Evolutionary conservation across 2,888 invertebrate genomes (phyloP), one percentile per base, ranked within the genome.

Genomic region (Zaprionus bogoriensis): DNA sequence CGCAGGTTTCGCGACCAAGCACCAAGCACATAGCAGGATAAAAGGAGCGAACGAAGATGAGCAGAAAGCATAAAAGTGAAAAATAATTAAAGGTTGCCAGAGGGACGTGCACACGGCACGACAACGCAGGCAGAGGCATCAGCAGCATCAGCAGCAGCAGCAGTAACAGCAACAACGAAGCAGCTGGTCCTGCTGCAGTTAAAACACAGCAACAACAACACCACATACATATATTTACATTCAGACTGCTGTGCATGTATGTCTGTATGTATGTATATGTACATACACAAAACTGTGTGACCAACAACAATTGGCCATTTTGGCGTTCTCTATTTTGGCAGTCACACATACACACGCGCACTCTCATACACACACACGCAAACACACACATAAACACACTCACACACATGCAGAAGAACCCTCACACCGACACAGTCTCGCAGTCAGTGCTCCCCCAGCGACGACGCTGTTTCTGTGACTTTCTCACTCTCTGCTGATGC

Each of bases 1-100:
- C 80, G 84, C 84, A 80, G 84, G 84, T 61, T 77, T 73, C 74
- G 73, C 74, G 77, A 67, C 67, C 54, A 23, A 52, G 73, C 73
- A 67, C 67, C 54, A 23, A 52, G 73, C 73, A 76, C 39, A 72
- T 66, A 54, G 66, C 59, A 86, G 87, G 87, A 79, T 80, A 83
- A 74, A 68, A 84, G 81, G 81, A 77, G 68, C 73, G 62, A 77
- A 57, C 66, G 74, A 87, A 81, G 85, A 79, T 87, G 87, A 74
- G 70, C 60, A 39, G 61, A 86, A 83, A 86, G 87, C 77, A 63
- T 62, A 84, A 62, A 77, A 74, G 78, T 70, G 81, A 84, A 82
- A 87, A 87, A 79, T 87, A 87, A 87, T 87, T 79, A 87, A 79
- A 84, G 74, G 85, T 77, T 81, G 63, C 66, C 42, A 54, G 57